phyloP scores from a whole-genome alignment of 2,888 invertebrate genomes.

The Chrysodeixis includens region DNA sequence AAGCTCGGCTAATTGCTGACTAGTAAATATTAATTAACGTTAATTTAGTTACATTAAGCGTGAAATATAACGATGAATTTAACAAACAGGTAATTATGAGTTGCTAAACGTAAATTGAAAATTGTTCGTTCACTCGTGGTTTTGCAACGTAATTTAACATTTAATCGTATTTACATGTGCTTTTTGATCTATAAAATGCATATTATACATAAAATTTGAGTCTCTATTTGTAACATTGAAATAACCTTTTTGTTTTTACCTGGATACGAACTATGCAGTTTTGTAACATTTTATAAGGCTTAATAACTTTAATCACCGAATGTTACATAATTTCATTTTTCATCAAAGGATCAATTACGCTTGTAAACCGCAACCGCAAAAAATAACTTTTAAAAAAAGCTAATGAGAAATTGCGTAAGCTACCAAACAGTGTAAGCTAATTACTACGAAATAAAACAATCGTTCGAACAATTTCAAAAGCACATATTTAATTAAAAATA shows the following conservation, averaged over 20 bases:
- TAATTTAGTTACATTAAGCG: neutral
- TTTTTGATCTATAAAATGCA: no score
- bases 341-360: no score
- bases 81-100: neutral
- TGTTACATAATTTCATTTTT: no score
- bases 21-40: slow-evolving; percentile 6
- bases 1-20: slow-evolving; percentile 3
- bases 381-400: no score
- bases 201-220: no score
- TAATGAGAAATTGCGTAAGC: neutral
- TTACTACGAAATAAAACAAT: neutral
- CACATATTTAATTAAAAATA: neutral
- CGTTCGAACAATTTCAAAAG: neutral
- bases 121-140: neutral
- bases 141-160: neutral
- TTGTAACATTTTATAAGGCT: no score
- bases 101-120: neutral
- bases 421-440: neutral
- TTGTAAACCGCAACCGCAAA: no score
- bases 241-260: no score
- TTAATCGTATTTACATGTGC: no score
- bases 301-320: no score
- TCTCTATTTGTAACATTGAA: no score
- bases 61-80: neutral
- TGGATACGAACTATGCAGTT: no score